These are phyloP conservation scores for Astropecten irregularis DNA, from an alignment of 53 echinoderm and acorn worm genomes.

Conservation along the genomic window DNA sequence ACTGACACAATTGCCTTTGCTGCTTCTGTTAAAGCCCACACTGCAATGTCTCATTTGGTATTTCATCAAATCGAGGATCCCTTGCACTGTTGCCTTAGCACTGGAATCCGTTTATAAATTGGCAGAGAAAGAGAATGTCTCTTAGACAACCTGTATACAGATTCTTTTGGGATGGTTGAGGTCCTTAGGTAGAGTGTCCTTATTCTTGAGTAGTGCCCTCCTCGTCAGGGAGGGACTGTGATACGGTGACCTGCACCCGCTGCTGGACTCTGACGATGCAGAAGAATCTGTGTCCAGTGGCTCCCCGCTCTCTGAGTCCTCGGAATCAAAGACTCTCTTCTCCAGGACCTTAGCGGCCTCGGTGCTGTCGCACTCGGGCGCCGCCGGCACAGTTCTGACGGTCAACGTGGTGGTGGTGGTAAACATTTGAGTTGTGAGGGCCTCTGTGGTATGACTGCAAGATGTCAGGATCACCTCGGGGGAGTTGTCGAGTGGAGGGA, in stretches of 20 bases:
- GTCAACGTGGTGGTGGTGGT: slow-evolving; percentile 18
- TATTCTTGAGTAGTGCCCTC: slow-evolving; percentile 63
- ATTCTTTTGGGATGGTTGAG: slow-evolving; percentile 82
- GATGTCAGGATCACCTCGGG: neutral
- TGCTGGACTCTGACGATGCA: slow-evolving; percentile 2
- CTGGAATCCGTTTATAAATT: no score
- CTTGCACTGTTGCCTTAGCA: no score
- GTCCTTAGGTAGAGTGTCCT: slow-evolving; percentile 75
- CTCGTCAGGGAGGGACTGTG: slow-evolving; percentile 67
- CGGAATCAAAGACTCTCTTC: slow-evolving; percentile 13
- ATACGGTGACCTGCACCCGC: slow-evolving; percentile 62
- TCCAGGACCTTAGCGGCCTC: slow-evolving; percentile 34
- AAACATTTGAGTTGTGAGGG: neutral
- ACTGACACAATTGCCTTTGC: no score
- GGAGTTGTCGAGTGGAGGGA: neutral
- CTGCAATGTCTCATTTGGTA: no score
- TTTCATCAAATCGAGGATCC: no score
- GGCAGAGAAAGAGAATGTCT: no score
- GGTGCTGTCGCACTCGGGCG: slow-evolving; percentile 2
- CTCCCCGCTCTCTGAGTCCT: neutral
- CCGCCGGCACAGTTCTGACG: neutral
- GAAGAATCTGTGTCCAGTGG: neutral
- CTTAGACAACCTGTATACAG: slow-evolving; percentile 66
- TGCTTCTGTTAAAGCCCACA: no score
- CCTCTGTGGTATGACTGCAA: neutral